Evolutionary conservation across 1,140 invertebrate species (phyloP).

Genomic region (Myzus persicae): DNA sequence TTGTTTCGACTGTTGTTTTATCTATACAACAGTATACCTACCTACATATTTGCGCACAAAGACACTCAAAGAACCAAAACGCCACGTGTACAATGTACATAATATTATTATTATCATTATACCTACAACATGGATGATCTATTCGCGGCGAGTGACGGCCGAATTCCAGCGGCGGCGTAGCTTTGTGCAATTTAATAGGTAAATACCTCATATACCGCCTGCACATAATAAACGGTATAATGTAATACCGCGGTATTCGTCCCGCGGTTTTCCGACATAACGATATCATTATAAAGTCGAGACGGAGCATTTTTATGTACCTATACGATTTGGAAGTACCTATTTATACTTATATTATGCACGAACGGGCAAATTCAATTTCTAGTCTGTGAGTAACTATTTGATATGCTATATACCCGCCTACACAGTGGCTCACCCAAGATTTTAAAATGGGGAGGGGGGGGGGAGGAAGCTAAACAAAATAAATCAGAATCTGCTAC

Average conservation of each 20-base stretch:
- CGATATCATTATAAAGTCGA: neutral
- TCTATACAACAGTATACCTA: neutral
- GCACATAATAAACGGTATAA: too few relatives aligned
- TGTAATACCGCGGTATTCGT: neutral
- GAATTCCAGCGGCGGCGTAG: neutral
- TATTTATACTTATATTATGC: too few relatives aligned
- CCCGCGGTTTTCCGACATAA: neutral
- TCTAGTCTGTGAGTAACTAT: neutral
- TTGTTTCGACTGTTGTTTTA: neutral
- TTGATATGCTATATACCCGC: too few relatives aligned
- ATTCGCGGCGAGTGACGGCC: neutral
- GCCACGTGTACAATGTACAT: neutral
- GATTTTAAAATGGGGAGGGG: too few relatives aligned
- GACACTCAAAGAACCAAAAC: neutral
- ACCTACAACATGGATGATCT: neutral
- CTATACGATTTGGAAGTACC: neutral
- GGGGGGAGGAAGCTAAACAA: too few relatives aligned
- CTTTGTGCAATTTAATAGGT: neutral
- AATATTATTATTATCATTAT: neutral
- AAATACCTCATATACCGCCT: neutral
- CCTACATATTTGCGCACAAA: neutral
- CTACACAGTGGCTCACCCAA: too few relatives aligned
- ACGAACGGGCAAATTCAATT: neutral
- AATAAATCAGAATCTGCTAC: too few relatives aligned
- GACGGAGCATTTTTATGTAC: neutral